Conservation (phyloP, 2,888 invertebrate genomes). For the Leucozona laternaria region DNA sequence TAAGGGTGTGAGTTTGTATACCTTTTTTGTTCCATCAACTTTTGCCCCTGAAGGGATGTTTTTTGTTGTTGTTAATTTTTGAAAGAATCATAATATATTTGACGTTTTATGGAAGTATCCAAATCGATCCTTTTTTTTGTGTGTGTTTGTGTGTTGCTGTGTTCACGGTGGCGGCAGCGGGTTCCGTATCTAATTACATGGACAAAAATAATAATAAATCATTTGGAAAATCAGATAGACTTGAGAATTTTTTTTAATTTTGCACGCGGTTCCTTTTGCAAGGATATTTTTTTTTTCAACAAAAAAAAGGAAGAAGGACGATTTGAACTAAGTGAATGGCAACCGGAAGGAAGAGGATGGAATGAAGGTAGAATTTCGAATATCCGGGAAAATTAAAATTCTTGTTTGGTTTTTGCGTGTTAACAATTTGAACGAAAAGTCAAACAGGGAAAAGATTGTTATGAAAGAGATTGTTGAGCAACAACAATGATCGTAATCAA, state of each 20-base stretch:
- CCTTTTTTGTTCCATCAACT: neutral
- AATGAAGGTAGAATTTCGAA: constrained; percentile 31
- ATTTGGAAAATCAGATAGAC: constrained; percentile 60
- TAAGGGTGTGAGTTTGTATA: constrained; percentile 49
- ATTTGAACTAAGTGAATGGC: constrained; percentile 44
- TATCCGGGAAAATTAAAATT: constrained; percentile 30
- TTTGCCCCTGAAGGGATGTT: neutral
- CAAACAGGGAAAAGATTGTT: neutral
- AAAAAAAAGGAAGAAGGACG: neutral
- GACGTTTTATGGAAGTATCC: constrained; percentile 2
- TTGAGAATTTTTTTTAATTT: constrained; percentile 36
- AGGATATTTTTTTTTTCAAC: neutral
- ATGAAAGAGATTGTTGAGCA: constrained; percentile 3
- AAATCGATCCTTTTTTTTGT: constrained; percentile 30
- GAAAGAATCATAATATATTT: constrained; percentile 34
- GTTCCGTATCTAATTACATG: constrained; percentile 65
- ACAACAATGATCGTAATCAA: constrained; percentile 50
- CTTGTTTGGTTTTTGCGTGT: constrained; percentile 52
- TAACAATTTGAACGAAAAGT: constrained; percentile 14
- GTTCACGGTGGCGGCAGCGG: neutral
- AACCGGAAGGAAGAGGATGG: constrained; percentile 46
- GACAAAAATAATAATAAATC: constrained; percentile 63
- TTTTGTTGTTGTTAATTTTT: neutral
- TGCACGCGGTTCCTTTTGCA: constrained; percentile 30
- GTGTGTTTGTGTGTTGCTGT: too few species aligned